Evolutionary conservation across 2,888 invertebrate genomes (phyloP).

Genomic region (Thera britannica): DNA sequence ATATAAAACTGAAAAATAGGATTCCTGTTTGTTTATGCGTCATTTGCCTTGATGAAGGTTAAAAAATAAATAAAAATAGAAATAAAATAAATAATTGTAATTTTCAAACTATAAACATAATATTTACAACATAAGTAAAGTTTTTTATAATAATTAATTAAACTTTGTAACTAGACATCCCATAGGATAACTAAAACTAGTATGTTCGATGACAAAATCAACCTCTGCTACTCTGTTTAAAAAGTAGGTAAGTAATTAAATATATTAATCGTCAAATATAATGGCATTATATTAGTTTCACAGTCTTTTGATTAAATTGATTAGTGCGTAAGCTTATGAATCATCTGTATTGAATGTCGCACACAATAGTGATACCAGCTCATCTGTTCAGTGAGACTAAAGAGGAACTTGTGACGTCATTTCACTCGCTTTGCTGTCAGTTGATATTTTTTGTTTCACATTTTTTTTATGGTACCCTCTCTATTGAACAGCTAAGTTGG

Average conservation of each 20-base stretch:
- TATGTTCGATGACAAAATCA: conserved; percentile 53
- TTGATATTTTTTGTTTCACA: background rate
- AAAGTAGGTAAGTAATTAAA: conserved; percentile 47
- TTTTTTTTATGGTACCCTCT: background rate
- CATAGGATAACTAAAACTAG: conserved; percentile 48
- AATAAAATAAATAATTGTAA: conserved; percentile 84
- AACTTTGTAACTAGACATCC: conserved; percentile 59
- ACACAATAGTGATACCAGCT: background rate
- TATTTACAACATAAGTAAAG: conserved; percentile 80
- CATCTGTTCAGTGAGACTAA: background rate
- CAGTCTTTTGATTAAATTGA: conserved; percentile 75
- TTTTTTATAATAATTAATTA: conserved; percentile 53
- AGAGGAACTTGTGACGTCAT: background rate
- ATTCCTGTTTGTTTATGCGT: conserved; percentile 67
- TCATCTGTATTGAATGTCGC: conserved; percentile 34
- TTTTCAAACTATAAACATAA: conserved; percentile 74
- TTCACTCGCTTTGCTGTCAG: background rate
- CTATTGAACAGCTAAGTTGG: background rate
- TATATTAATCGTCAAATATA: conserved; percentile 63
- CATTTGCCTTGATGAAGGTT: conserved; percentile 69
- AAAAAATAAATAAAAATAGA: conserved; percentile 54
- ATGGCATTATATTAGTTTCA: conserved; percentile 76
- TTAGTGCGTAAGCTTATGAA: conserved; percentile 57
- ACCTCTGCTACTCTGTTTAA: conserved; percentile 45
- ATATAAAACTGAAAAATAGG: conserved; percentile 31